Percentiles rank a stretch among this genome's conserved stretches.
Evolutionary conservation across 92 coral and sea anemone species (phyloP).

Genomic region (Anthopleura xanthogrammica): DNA sequence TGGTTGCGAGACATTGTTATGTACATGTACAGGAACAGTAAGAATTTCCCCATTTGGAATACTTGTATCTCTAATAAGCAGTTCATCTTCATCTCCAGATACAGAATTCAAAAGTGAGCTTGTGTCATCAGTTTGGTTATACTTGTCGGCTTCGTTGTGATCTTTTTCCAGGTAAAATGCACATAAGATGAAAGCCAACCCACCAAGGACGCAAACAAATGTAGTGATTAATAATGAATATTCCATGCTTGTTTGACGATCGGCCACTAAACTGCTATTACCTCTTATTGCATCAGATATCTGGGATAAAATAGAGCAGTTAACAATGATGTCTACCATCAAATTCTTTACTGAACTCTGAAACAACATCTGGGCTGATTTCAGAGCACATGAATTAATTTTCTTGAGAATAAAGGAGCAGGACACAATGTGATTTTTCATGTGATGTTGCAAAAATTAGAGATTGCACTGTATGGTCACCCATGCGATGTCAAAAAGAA

Average conservation of each 20-base stretch:
- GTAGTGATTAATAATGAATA: conserved; percentile 78
- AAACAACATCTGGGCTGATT: too few species aligned
- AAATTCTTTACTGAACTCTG: too few species aligned
- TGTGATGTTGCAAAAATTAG: too few species aligned
- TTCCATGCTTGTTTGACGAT: conserved; percentile 68
- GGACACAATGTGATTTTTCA: too few species aligned
- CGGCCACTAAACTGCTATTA: conserved; percentile 14
- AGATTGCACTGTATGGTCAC: too few species aligned
- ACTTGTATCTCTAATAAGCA: conserved; percentile 5
- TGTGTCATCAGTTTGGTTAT: conserved; percentile 53
- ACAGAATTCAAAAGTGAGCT: conserved; percentile 47
- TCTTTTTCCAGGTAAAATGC: conserved; percentile 72
- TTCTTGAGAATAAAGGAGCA: too few species aligned
- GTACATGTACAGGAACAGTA: conserved; percentile 5
- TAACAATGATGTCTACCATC: too few species aligned
- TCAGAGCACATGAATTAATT: too few species aligned
- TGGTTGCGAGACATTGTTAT: too few species aligned
- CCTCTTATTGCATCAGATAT: conserved; percentile 80
- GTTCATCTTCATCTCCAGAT: conserved; percentile 27
- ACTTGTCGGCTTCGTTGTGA: conserved; percentile 59
- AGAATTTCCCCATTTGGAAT: not conserved
- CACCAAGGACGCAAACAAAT: conserved; percentile 71
- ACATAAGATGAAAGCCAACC: conserved; percentile 80
- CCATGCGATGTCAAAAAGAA: too few species aligned
- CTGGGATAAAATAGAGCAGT: conserved; percentile 19